Percentiles rank a stretch among this genome's conserved stretches.
These are phyloP conservation scores for Neolamprologus toae DNA, from an alignment of 2,113 vertebrate species.

Conservation along the genomic window DNA sequence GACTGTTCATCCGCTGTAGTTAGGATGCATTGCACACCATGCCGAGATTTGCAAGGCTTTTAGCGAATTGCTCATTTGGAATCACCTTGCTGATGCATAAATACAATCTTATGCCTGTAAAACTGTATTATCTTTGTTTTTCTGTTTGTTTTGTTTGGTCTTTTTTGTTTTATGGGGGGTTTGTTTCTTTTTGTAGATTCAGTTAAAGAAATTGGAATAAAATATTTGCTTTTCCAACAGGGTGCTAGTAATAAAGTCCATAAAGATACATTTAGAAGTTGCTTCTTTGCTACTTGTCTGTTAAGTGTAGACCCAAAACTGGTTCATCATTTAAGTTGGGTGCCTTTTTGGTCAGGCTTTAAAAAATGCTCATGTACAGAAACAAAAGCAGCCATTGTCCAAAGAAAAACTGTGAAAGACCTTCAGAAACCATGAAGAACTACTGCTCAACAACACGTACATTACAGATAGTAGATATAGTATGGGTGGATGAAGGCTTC, in stretches of 20 bases:
- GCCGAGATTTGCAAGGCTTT: not conserved
- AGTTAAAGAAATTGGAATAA: not conserved
- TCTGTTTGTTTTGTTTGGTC: not conserved
- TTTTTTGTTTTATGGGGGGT: not conserved
- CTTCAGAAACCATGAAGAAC: not conserved
- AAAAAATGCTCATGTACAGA: not conserved
- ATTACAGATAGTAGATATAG: not conserved
- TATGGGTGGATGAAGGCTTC: not conserved
- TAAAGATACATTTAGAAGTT: not conserved
- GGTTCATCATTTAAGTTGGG: not conserved
- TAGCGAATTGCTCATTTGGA: fast-evolving
- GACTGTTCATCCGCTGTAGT: not conserved
- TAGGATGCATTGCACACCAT: not conserved
- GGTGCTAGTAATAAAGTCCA: fast-evolving
- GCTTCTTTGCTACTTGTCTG: not conserved
- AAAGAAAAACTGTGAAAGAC: not conserved
- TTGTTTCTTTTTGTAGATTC: not conserved
- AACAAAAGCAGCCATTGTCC: not conserved
- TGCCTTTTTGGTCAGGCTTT: not conserved
- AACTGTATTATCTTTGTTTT: not conserved
- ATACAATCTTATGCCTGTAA: not conserved
- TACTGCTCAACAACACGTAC: not conserved
- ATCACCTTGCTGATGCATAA: not conserved
- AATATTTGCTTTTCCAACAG: not conserved
- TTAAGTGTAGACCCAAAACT: not conserved